phyloP scores from a whole-genome alignment of 1,140 invertebrate species.

The Eubasilissa regina region DNA sequence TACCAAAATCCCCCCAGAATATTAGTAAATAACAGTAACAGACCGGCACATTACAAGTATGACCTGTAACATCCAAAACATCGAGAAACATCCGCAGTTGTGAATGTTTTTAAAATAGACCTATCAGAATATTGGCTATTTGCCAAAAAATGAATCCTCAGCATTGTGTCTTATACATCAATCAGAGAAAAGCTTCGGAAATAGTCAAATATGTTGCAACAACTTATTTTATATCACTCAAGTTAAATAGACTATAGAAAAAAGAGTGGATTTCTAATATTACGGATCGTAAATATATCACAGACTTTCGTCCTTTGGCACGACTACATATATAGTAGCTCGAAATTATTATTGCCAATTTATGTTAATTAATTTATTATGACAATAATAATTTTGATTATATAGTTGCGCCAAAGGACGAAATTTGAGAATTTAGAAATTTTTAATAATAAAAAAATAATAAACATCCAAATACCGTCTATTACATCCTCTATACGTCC shows the following conservation, averaged over 20 bases:
- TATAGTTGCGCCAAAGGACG: too few relatives aligned
- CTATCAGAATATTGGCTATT: constrained; percentile 35
- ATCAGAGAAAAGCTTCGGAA: constrained; percentile 8
- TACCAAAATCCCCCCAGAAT: background rate
- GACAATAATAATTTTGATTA: too few relatives aligned
- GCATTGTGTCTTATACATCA: constrained; percentile 39
- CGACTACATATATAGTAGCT: too few relatives aligned
- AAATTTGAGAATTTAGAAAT: too few relatives aligned
- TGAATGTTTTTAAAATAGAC: constrained; percentile 40
- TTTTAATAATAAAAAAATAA: too few relatives aligned
- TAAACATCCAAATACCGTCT: too few relatives aligned
- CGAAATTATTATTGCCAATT: too few relatives aligned
- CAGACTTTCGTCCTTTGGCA: too few relatives aligned
- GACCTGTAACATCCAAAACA: constrained; percentile 36
- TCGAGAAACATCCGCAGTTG: constrained; percentile 40
- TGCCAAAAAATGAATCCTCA: constrained; percentile 42
- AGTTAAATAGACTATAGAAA: background rate
- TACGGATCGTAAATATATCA: too few relatives aligned
- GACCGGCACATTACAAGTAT: constrained; percentile 11
- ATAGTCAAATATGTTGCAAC: constrained; percentile 27
- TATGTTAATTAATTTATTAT: too few relatives aligned
- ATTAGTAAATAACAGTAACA: constrained; percentile 26
- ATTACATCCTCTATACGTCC: too few relatives aligned
- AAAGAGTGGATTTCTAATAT: too few relatives aligned
- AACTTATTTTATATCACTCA: constrained; percentile 6